Base-by-base conservation (phyloP, 2,113 vertebrate species). In the Pithys albifrons region DNA sequence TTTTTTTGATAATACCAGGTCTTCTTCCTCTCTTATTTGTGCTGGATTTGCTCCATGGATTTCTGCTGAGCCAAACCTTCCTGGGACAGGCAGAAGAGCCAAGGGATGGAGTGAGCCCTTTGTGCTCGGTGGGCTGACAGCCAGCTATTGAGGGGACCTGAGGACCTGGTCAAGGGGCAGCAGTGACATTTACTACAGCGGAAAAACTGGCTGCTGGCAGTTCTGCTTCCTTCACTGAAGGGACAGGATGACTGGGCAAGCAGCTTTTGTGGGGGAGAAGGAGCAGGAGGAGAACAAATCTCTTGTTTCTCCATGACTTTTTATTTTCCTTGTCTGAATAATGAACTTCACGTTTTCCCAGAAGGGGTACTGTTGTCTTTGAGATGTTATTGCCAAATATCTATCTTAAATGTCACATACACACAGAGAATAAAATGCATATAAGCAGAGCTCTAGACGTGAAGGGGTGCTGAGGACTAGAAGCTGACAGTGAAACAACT, bases 251-350 rank as follows among this genome's bases (percentile, higher is more conserved):
- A 54, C 48, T 91, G 46, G 70, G 69, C 69, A 64, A 51, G 83
- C 43, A 95, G 89, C 41, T 95, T 94, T 94, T 94, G 93, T 0
- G 1, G 39, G 77, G 51, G 62, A 91, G 76, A 74, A 4, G 9
- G 27, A 58, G 76, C 67, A 77, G 51, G 52, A 91, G 75, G 51
- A 89, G 66, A 95, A 87, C 28, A 83, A 84, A 88, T 71, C 2
- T 0, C 61, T 96, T 57, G 35, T 89, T 91, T 92, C 74, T 93
- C 69, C 61, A 87, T 0, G 1, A 66, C 66, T 85, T 96, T 89
- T 77, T 57, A 81, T 92, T 96, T 97, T 93, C 54, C 75, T 96
- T 91, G 65, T 93, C 83, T 88, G 52, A 96, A 66, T 80, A 95
- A 73, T 55, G 37, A 52, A 76, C 51, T 89, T 96, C 10, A 6